A percentile compares a stretch with the other conserved stretches of the same genome.
These are phyloP conservation scores for Schizaphis graminum DNA, from an alignment of 2,888 invertebrate genomes.

Conservation along the genomic window DNA sequence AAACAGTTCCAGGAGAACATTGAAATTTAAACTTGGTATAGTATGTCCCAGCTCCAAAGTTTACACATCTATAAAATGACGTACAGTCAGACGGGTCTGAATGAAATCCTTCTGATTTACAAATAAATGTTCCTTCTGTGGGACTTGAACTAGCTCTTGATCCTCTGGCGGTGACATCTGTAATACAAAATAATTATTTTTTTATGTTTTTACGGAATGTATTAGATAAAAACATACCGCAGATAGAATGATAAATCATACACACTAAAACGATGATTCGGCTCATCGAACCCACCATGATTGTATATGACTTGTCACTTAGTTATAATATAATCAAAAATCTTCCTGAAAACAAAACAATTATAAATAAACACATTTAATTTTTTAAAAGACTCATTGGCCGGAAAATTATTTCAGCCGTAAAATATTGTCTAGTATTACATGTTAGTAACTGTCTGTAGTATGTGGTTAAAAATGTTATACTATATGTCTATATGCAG, in stretches of 20 bases:
- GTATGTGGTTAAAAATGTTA: not conserved
- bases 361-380: not conserved
- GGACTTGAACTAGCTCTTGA: not conserved
- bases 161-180: slow-evolving; percentile 38
- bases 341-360: slow-evolving; percentile 25
- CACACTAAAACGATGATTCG: slow-evolving; percentile 48
- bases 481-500: not conserved
- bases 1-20: slow-evolving; percentile 83
- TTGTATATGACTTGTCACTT: slow-evolving; percentile 23
- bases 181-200: not conserved
- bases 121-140: slow-evolving; percentile 71
- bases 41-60: slow-evolving; percentile 73
- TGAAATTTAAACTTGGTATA: slow-evolving; percentile 78
- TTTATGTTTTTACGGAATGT: not conserved
- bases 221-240: slow-evolving; percentile 42
- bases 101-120: slow-evolving; percentile 80
- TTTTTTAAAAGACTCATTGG: not conserved
- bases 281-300: slow-evolving; percentile 51
- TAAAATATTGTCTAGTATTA: slow-evolving; percentile 36
- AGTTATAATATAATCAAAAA: slow-evolving; percentile 28
- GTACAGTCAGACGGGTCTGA: slow-evolving; percentile 81
- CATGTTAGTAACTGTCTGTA: not conserved
- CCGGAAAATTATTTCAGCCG: not conserved
- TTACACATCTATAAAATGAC: slow-evolving; percentile 82
- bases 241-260: slow-evolving; percentile 28